Evolutionary conservation across 2,797 vertebrate genomes (phyloP).

Genomic region (Lateolabrax maculatus): DNA sequence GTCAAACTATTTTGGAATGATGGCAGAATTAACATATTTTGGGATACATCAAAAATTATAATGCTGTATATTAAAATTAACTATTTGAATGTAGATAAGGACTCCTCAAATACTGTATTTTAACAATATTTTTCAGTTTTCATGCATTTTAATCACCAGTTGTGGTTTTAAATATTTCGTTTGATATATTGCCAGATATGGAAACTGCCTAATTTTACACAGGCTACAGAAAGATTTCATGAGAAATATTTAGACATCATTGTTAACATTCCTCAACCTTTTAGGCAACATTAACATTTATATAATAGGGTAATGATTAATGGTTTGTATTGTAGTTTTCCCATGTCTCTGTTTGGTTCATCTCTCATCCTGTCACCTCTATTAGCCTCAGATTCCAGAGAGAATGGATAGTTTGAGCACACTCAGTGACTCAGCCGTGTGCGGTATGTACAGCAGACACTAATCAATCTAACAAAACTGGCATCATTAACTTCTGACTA

Average conservation of each 20-base stretch:
- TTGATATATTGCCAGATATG: not conserved
- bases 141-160: too few species aligned
- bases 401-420: constrained; percentile 81
- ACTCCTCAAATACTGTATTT: not conserved
- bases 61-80: not conserved
- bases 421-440: constrained; percentile 78
- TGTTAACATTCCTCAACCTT: not conserved
- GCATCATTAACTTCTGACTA: constrained; percentile 10
- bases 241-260: not conserved
- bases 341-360: constrained; percentile 15
- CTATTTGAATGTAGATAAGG: not conserved
- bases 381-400: constrained; percentile 88
- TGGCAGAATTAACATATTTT: not conserved
- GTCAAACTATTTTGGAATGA: not conserved
- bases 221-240: not conserved
- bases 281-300: not conserved
- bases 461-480: constrained; percentile 1
- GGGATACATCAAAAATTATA: not conserved
- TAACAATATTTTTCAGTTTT: not conserved
- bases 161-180: not conserved
- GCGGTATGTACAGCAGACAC: constrained; percentile 75
- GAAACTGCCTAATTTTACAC: not conserved
- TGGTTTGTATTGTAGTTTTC: constrained; percentile 29
- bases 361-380: constrained; percentile 37
- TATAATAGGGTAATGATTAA: not conserved